Evolutionary conservation across 2,888 invertebrate species (phyloP).

Genomic region (Tolmerus cingulatus): DNA sequence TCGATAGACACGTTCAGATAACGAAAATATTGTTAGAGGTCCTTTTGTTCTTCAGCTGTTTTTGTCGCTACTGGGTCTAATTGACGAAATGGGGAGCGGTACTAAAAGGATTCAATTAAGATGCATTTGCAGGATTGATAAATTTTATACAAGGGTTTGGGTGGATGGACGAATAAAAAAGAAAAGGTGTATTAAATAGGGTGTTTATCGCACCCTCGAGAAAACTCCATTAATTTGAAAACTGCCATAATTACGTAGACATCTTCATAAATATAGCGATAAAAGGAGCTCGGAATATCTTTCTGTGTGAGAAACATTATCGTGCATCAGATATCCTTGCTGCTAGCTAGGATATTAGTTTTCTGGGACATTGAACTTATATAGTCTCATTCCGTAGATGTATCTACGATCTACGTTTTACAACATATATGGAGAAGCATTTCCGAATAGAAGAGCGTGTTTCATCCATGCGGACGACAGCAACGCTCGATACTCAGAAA

Average conservation of each 20-base stretch:
- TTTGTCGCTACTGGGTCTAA: not conserved
- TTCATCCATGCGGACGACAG: not conserved
- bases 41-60: not conserved
- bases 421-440: not conserved
- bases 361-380: conserved; percentile 35
- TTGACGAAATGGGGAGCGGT: not conserved
- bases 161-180: not conserved
- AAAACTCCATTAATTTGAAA: not conserved
- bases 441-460: not conserved
- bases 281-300: not conserved
- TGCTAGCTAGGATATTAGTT: not conserved
- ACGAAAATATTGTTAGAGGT: not conserved
- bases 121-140: not conserved
- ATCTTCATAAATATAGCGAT: not conserved
- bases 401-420: not conserved
- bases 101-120: not conserved
- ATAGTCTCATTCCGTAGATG: not conserved
- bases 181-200: not conserved
- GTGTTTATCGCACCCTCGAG: not conserved
- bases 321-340: not conserved
- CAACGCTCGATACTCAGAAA: not conserved
- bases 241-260: conserved; percentile 17
- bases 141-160: not conserved
- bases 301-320: not conserved
- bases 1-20: not conserved